These are phyloP conservation scores for Cabera pusaria DNA, from an alignment of 2,888 invertebrate genomes.

Conservation along the genomic window DNA sequence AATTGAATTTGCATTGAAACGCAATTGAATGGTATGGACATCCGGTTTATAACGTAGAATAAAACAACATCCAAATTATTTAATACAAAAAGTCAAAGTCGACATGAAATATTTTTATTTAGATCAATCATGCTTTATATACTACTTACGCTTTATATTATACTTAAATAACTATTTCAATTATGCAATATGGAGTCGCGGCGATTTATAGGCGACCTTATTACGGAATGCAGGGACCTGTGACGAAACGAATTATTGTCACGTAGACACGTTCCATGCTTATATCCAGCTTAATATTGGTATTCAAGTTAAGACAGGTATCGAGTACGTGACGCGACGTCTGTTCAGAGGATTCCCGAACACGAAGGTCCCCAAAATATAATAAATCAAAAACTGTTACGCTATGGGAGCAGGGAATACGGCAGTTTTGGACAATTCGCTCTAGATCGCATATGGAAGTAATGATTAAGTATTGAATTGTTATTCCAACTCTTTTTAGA, in stretches of 20 bases:
- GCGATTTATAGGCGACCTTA: constrained; percentile 12
- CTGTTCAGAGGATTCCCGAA: constrained; percentile 44
- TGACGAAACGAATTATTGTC: constrained; percentile 28
- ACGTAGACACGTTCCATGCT: constrained; percentile 28
- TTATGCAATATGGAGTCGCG: constrained; percentile 15
- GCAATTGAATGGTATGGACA: too few relatives aligned
- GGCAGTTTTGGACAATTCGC: constrained; percentile 31
- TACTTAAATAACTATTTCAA: constrained; percentile 17
- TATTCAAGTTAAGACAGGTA: constrained; percentile 40
- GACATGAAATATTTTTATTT: too few relatives aligned
- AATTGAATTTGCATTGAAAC: too few relatives aligned
- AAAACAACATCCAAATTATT: too few relatives aligned
- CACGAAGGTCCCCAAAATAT: constrained; percentile 38
- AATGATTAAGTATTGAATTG: constrained; percentile 9
- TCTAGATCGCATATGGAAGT: constrained; percentile 31
- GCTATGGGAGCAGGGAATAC: constrained; percentile 23
- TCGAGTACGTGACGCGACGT: constrained; percentile 47
- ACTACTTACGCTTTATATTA: too few relatives aligned
- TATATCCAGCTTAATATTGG: constrained; percentile 31
- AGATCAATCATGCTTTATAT: too few relatives aligned
- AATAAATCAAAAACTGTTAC: constrained; percentile 43
- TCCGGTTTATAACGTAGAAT: too few relatives aligned
- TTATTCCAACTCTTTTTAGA: too few relatives aligned
- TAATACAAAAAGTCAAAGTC: too few relatives aligned
- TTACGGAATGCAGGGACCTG: constrained; percentile 23